phyloP scores from a whole-genome alignment of 1,140 invertebrate genomes.

The Apis florea region DNA sequence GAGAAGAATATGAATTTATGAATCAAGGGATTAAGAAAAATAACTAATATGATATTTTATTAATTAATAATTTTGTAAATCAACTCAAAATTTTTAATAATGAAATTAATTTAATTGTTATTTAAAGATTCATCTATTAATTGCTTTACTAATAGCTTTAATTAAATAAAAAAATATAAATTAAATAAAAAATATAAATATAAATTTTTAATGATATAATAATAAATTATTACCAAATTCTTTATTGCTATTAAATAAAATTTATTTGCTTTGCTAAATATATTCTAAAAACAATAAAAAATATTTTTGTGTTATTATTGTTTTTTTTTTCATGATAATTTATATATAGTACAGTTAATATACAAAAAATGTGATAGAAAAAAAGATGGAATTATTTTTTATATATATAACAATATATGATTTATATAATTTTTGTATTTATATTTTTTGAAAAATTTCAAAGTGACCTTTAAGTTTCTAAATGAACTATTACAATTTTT shows the following conservation, averaged over 20 bases:
- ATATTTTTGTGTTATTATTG: too few relatives aligned
- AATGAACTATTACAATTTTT: too few relatives aligned
- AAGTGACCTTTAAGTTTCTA: too few relatives aligned
- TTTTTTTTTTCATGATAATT: too few relatives aligned
- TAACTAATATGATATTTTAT: background rate
- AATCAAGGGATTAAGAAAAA: background rate
- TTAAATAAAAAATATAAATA: background rate
- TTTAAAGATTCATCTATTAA: constrained; percentile 9
- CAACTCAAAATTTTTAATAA: background rate
- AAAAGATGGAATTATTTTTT: too few relatives aligned
- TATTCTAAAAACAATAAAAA: too few relatives aligned
- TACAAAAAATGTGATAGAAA: too few relatives aligned
- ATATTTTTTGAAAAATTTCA: too few relatives aligned
- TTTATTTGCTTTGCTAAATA: background rate
- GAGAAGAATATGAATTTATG: background rate
- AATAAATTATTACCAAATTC: background rate
- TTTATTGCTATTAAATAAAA: background rate
- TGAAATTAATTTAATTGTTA: background rate
- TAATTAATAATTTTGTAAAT: background rate
- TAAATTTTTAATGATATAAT: background rate
- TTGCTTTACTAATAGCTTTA: background rate
- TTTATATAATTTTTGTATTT: too few relatives aligned
- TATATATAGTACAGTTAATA: too few relatives aligned
- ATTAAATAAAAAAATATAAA: background rate
- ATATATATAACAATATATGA: too few relatives aligned